Conservation (phyloP, 1,140 invertebrate genomes). For the Sminthurides bifidus region DNA sequence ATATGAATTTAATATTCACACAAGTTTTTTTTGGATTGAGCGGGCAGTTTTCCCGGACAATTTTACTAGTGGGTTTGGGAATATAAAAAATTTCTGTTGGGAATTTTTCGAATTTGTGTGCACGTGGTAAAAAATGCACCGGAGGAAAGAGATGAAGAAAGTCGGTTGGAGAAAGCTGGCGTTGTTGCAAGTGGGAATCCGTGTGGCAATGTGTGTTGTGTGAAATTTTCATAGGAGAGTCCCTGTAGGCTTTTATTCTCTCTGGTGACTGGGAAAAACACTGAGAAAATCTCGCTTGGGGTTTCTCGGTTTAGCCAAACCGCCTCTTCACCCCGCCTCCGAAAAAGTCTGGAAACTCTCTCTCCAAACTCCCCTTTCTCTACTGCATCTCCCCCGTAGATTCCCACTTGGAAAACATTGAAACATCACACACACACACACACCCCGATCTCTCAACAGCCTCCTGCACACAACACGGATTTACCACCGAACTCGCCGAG, state of each 20-base stretch:
- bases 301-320: constrained; percentile 29
- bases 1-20: too few relatives aligned
- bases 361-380: not conserved
- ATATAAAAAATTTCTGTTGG: too few relatives aligned
- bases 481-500: too few relatives aligned
- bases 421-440: not conserved
- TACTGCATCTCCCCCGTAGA: not conserved
- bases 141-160: constrained; percentile 2
- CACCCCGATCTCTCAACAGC: too few relatives aligned
- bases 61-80: not conserved
- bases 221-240: constrained; percentile 31
- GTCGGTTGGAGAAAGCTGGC: not conserved
- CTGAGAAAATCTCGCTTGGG: constrained; percentile 33
- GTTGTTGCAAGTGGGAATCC: not conserved
- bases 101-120: too few relatives aligned
- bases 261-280: constrained; percentile 32
- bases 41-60: too few relatives aligned
- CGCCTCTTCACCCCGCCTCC: constrained; percentile 7
- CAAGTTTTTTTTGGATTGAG: too few relatives aligned
- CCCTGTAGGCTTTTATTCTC: constrained; percentile 33
- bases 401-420: not conserved
- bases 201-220: constrained; percentile 13
- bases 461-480: too few relatives aligned
- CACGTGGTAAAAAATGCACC: not conserved
- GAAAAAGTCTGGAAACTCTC: not conserved